Conservation (phyloP, 2,113 vertebrate genomes). For the Nesogale talazaci region DNA sequence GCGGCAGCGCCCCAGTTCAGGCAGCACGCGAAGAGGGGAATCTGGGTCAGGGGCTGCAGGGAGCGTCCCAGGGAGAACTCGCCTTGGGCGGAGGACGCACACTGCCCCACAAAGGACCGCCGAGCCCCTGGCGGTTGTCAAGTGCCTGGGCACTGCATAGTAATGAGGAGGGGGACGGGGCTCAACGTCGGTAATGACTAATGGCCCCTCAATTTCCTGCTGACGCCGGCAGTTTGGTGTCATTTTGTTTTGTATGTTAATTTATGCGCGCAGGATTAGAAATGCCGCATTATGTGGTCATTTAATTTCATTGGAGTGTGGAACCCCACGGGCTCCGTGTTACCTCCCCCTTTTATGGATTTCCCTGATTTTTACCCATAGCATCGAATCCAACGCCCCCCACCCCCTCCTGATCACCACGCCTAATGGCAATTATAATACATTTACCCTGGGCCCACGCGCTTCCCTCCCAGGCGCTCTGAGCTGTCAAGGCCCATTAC, state of each 20-base stretch:
- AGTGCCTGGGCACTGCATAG: slow-evolving; percentile 57
- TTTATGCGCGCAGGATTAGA: slow-evolving; percentile 79
- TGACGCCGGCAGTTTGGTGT: slow-evolving; percentile 70
- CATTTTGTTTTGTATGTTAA: slow-evolving; percentile 81
- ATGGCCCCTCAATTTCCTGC: slow-evolving; percentile 73
- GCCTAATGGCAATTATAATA: slow-evolving; percentile 67
- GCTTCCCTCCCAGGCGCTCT: slow-evolving; percentile 45
- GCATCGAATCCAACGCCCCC: slow-evolving; percentile 50
- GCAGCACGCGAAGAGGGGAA: not conserved
- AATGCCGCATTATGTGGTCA: slow-evolving; percentile 76
- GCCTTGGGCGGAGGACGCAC: not conserved
- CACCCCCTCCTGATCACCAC: slow-evolving; percentile 34
- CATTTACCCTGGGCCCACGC: slow-evolving; percentile 51
- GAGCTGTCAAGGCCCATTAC: slow-evolving; percentile 68
- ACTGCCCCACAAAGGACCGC: slow-evolving; percentile 42
- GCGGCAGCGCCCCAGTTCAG: not conserved
- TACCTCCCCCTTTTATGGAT: slow-evolving; percentile 65
- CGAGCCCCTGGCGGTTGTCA: slow-evolving; percentile 60
- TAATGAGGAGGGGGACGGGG: slow-evolving; percentile 56
- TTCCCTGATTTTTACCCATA: slow-evolving; percentile 69
- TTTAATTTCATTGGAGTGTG: slow-evolving; percentile 76
- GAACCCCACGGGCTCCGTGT: slow-evolving; percentile 53
- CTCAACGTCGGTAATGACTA: slow-evolving; percentile 72
- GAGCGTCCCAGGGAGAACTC: not conserved
- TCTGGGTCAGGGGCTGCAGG: not conserved